Percentiles rank a stretch among this genome's conserved stretches.
These are phyloP conservation scores for Poeciliopsis turrubarensis DNA, from an alignment of 2,113 vertebrate genomes.

Conservation along the genomic window DNA sequence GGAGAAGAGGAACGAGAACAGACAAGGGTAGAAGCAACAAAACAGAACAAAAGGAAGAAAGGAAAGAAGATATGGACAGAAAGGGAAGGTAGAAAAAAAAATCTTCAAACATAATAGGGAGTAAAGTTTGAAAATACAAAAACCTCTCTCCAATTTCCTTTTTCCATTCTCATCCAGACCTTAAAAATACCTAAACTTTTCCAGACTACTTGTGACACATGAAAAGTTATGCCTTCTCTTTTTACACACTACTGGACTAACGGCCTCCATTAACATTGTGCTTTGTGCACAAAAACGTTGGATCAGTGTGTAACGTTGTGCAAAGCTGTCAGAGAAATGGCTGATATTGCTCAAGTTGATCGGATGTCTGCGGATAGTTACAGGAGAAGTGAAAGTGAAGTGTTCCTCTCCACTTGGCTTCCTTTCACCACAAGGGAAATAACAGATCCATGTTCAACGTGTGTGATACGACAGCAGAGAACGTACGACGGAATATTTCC, in stretches of 20 bases:
- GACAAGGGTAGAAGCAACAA: too few relatives aligned
- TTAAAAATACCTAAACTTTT: not conserved
- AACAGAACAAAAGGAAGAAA: too few relatives aligned
- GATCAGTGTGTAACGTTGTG: not conserved
- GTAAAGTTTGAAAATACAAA: too few relatives aligned
- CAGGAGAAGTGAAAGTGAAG: slow-evolving; percentile 63
- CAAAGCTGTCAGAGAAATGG: not conserved
- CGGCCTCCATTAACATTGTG: slow-evolving; percentile 3
- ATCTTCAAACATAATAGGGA: too few relatives aligned
- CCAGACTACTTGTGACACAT: not conserved
- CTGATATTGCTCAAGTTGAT: slow-evolving; percentile 44
- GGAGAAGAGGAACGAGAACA: too few relatives aligned
- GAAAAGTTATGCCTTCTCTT: not conserved
- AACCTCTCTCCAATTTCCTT: too few relatives aligned
- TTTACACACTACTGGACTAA: not conserved
- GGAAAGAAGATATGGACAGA: too few relatives aligned
- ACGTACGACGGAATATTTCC: not conserved
- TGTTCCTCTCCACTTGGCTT: not conserved
- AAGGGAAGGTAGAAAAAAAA: too few relatives aligned
- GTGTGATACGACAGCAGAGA: not conserved
- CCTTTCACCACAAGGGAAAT: slow-evolving; percentile 3
- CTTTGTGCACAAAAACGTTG: too few relatives aligned
- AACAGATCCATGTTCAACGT: slow-evolving; percentile 1
- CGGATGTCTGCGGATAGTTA: slow-evolving; percentile 17
- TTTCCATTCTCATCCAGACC: too few relatives aligned